A percentile compares a stretch with the other conserved stretches of the same genome.
phyloP scores from a whole-genome alignment of 2,113 vertebrate species.

The Trogon melanurus region DNA sequence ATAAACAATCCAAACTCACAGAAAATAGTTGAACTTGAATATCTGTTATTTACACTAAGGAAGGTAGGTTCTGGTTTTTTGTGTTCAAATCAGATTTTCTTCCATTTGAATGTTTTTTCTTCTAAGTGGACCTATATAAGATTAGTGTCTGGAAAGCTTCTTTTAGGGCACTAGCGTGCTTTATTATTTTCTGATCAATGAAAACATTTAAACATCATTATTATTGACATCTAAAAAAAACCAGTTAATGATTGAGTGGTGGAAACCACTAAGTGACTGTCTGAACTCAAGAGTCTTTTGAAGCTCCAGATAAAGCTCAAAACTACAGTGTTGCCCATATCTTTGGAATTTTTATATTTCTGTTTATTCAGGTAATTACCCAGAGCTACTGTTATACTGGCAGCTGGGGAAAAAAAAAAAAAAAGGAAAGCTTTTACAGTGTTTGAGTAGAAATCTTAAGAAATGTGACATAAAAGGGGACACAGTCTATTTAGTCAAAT shows the following conservation, averaged over 20 bases:
- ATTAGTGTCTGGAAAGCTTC: not conserved
- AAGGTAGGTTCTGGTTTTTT: not conserved
- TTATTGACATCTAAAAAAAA: not conserved
- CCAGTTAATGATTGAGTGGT: not conserved
- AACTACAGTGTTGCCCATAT: not conserved
- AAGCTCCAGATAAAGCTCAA: not conserved
- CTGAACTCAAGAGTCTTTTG: not conserved
- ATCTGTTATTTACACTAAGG: not conserved
- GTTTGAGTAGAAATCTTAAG: not conserved
- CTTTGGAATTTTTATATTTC: not conserved
- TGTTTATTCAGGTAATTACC: not conserved
- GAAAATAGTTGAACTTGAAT: not conserved
- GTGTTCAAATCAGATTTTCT: not conserved
- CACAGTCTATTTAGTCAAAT: not conserved
- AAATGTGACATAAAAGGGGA: not conserved
- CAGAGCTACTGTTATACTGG: not conserved
- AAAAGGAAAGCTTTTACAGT: not conserved
- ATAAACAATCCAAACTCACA: not conserved
- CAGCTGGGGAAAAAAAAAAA: not conserved
- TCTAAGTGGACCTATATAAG: not conserved
- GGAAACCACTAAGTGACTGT: not conserved
- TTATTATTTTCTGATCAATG: not conserved
- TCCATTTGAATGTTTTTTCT: not conserved
- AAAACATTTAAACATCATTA: not conserved
- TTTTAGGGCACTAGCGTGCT: not conserved